Evolutionary conservation across 2,113 vertebrate genomes (phyloP), one percentile per base, ranked within the genome.

Genomic region (Ibidorhyncha struthersii): DNA sequence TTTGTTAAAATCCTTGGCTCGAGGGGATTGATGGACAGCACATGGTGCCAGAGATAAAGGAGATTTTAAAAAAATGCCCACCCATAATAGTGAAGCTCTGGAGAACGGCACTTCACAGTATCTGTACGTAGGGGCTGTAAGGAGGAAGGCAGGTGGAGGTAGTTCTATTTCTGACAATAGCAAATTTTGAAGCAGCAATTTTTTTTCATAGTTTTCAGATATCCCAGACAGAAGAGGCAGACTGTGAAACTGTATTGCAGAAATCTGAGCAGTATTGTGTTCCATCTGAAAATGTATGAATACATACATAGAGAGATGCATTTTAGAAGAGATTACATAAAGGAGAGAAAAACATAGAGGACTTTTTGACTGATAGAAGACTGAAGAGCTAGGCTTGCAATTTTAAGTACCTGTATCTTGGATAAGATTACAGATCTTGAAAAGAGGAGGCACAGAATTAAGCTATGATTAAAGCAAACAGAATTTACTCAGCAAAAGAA

Each of bases 381-480:
- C 52, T 78, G 49, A 55, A 81, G 77, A 53, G 14, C 49, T 38
- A 56, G 67, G 34, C 36, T 89, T 86, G 22, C 27, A 89, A 15
- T 89, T 91, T 63, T 91, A 38, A 40, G 32, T 79, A 67, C 25
- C n/a, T 84, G 10, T 62, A 8, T 67, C 52, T 89, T 71, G 32
- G 43, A 34, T 89, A 63, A 74, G 23, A 70, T 16, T 80, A 80
- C 25, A 67, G 32, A 67, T 59, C 77, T 89, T 95, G 55, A 81
- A 91, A 92, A 66, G 26, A 78, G 5, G 32, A 74, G 69, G 30
- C 25, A 43, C 9, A 61, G 55, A 91, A 82, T 85, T 95, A 93
- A 89, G 38, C 72, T 55, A 38, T 84, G 80, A 96, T 91, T 95
- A 92, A 95, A 94, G 89, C 17, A 91, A 91, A 82, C 36, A 67